Conservation (phyloP, 2,797 vertebrate species). For the Nothura maculosa region DNA sequence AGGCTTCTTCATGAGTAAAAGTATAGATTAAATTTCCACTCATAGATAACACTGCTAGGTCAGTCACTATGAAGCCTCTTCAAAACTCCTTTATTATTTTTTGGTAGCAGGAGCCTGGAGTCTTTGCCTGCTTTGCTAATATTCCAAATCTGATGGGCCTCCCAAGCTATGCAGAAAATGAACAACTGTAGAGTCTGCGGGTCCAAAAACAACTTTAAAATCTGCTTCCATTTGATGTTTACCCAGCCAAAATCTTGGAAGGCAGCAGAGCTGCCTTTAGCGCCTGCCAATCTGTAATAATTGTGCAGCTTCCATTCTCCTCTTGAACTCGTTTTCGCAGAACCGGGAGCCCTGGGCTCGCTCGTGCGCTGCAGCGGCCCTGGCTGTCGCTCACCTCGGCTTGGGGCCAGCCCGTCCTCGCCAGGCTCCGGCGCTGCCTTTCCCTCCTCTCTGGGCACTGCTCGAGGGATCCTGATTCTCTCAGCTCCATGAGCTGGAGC, state of each 20-base stretch:
- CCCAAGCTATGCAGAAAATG: slow-evolving; percentile 29
- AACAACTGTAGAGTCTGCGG: slow-evolving; percentile 36
- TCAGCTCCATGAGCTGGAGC: neutral
- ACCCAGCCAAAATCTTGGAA: slow-evolving; percentile 13
- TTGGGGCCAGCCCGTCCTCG: neutral
- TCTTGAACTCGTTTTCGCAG: neutral
- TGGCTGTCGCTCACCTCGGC: neutral
- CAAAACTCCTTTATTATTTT: neutral
- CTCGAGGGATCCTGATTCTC: neutral
- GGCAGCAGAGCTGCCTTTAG: neutral
- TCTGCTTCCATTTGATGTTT: slow-evolving; percentile 1
- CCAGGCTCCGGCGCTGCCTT: fast-evolving
- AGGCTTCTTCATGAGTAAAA: neutral
- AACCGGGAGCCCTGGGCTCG: slow-evolving; percentile 41
- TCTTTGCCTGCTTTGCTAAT: neutral
- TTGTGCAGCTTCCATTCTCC: slow-evolving; percentile 6
- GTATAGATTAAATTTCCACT: neutral
- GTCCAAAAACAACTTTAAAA: slow-evolving; percentile 35
- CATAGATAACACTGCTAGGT: neutral
- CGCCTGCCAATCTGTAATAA: neutral
- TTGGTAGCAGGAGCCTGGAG: neutral
- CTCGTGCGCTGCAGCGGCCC: neutral
- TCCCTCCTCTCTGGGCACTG: neutral
- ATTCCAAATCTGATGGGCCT: neutral
- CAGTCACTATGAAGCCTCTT: neutral